Evolutionary conservation across 1,140 invertebrate genomes (phyloP).

Genomic region (Calephelis nemesis): DNA sequence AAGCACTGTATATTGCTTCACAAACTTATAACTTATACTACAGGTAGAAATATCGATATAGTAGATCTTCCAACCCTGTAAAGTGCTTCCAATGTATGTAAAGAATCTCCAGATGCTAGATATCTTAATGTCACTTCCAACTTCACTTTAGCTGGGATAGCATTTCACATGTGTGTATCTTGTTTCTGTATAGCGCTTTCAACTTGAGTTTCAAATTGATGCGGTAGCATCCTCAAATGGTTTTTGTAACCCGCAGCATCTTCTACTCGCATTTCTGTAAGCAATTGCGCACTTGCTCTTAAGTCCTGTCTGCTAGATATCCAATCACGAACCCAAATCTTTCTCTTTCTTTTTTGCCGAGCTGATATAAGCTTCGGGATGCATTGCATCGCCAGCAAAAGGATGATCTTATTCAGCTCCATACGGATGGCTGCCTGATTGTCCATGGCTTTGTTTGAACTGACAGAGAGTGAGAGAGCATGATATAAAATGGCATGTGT

Average conservation of each 20-base stretch:
- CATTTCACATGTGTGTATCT: conserved; percentile 27
- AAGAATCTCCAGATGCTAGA: conserved; percentile 32
- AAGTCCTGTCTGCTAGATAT: too few species aligned
- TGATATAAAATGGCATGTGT: conserved; percentile 21
- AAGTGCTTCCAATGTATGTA: conserved; percentile 23
- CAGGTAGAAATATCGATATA: conserved; percentile 24
- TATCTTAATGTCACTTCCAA: conserved; percentile 29
- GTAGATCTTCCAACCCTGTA: conserved; percentile 28
- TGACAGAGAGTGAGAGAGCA: neutral
- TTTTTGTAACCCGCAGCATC: conserved; percentile 21
- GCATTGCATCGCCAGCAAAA: conserved; percentile 13
- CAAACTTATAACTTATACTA: too few species aligned
- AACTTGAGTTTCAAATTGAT: conserved; percentile 27
- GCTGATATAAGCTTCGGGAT: neutral
- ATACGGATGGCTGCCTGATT: conserved; percentile 19
- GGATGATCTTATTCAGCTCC: conserved; percentile 19
- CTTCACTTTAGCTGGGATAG: conserved; percentile 26
- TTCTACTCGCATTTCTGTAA: neutral
- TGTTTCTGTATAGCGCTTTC: conserved; percentile 24
- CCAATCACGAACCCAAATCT: too few species aligned
- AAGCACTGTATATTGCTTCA: neutral
- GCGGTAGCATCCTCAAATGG: conserved; percentile 22
- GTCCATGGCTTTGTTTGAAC: conserved; percentile 13
- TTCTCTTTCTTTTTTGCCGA: neutral
- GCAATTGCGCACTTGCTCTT: too few species aligned